Evolutionary conservation across 2,888 invertebrate species (phyloP).

Genomic region (Ophion ventricosus): DNA sequence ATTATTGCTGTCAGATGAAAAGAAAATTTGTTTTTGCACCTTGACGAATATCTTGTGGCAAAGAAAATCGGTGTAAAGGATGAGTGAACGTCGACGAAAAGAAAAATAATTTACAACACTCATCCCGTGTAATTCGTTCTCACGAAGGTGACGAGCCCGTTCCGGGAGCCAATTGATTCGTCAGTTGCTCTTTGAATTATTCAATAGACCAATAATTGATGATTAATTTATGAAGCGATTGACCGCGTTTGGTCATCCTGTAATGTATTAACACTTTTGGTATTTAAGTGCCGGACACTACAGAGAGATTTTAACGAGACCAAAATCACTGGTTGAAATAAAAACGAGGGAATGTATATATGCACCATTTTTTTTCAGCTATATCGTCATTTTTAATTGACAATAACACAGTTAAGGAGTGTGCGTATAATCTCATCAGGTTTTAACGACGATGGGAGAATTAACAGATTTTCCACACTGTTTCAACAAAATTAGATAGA

Average conservation of each 20-base stretch:
- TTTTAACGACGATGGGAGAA: neutral
- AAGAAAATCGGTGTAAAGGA: neutral
- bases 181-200: constrained; percentile 16
- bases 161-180: constrained; percentile 1
- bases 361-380: neutral
- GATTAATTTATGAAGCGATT: neutral
- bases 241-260: neutral
- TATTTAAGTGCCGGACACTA: neutral
- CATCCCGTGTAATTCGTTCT: neutral
- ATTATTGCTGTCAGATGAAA: too few species aligned
- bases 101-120: neutral
- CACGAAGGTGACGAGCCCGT: neutral
- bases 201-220: neutral
- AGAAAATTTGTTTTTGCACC: neutral
- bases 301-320: neutral
- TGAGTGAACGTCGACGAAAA: neutral
- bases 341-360: neutral
- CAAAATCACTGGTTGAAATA: neutral
- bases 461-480: neutral
- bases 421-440: neutral
- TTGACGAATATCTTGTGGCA: neutral
- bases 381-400: neutral
- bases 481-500: neutral
- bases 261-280: neutral
- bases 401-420: neutral